Base-by-base conservation (phyloP, 2,888 invertebrate species). In the Diabrotica balteata region DNA sequence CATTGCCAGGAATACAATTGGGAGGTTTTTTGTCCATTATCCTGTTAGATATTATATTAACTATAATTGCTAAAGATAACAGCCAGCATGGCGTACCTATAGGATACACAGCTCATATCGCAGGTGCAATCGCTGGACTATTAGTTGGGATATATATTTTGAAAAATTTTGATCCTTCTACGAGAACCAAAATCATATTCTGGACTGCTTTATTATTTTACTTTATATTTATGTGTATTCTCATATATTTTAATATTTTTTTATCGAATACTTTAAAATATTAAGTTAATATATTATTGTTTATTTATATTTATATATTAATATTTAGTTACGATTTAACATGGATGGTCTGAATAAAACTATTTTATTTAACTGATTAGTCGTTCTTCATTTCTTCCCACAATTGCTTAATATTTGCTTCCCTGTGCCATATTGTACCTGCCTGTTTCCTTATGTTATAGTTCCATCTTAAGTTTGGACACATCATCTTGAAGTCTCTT, bases 81-180 rank as follows among this genome's bases (percentile, higher is more conserved):
- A 86, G 89, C 8, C 87, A 90, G 50, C 84, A 87, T 1, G 85
- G 88, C 59, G 90, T 91, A 79, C 90, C 69, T 93, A 91, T 97
- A 60, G 96, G 97, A 9, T 97, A 98, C 80, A 92, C 94, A 2
- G 97, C 98, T 10, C 98, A 98, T 84, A 85, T 97, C 55, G 96
- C 72, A 6, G 80, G 98, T 0, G 95, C 96, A 46, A 73, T 96
- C 1, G 96, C 96, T 58, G 98, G 98, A 76, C 82, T 91, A 7
- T 82, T 91, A 22, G 87, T 91, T 51, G 91, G 90, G 2, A 87
- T 91, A 70, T 88, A 90, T 71, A 84, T 88, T 7, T 83, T 91
- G 11, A 86, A 89, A 57, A 91, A 91, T 81, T 84, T 91, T 17
- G 85, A 86, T 74, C 86, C 87, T 8, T 85, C 85, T 67, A 85